phyloP scores from a whole-genome alignment of 2,113 vertebrate genomes.

The Phaetusa simplex region DNA sequence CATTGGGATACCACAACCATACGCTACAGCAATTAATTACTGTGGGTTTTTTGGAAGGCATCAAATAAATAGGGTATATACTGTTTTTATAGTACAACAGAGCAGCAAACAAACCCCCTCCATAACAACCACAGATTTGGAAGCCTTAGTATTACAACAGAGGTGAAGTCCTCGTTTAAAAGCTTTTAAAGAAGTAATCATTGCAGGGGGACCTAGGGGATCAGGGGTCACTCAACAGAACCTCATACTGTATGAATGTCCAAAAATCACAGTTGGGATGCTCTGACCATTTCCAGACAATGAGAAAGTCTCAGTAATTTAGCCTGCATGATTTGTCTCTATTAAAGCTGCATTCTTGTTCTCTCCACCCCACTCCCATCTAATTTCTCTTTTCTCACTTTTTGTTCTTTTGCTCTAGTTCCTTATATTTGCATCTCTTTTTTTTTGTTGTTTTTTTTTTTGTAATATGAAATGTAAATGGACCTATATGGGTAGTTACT shows the following conservation, averaged over 20 bases:
- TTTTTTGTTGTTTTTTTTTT: background rate
- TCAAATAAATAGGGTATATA: background rate
- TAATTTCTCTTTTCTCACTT: background rate
- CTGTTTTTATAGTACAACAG: background rate
- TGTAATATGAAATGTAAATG: background rate
- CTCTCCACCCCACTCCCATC: background rate
- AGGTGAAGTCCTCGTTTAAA: background rate
- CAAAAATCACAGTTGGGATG: background rate
- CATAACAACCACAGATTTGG: background rate
- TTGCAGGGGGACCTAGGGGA: background rate
- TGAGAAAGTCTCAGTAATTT: background rate
- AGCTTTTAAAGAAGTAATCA: background rate
- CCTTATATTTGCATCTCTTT: background rate
- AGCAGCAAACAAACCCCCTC: background rate
- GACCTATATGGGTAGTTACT: background rate
- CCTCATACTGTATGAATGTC: background rate
- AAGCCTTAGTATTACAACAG: background rate
- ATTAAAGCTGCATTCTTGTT: background rate
- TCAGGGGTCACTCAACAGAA: background rate
- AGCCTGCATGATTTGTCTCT: background rate
- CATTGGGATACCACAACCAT: slow-evolving; percentile 5
- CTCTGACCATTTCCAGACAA: background rate
- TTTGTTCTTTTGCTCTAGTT: background rate
- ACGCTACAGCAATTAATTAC: background rate
- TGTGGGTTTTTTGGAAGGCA: background rate